A percentile compares a stretch with the other conserved stretches of the same genome.
These are phyloP conservation scores for Harmothoe impar DNA, from an alignment of 2,888 invertebrate genomes.

Conservation along the genomic window DNA sequence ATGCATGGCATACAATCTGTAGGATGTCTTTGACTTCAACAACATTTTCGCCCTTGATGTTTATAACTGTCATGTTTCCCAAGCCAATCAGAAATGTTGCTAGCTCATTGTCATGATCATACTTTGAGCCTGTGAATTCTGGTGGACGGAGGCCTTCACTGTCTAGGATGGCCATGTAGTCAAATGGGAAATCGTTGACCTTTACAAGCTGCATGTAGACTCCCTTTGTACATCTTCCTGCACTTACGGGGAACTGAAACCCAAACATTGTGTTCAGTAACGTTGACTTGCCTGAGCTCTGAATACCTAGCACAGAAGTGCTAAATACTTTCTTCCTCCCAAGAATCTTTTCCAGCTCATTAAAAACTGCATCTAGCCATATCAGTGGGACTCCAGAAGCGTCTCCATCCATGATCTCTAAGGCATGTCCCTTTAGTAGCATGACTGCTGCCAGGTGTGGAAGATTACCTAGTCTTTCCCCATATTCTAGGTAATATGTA, in stretches of 20 bases:
- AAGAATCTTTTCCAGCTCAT: neutral
- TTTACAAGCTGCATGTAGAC: constrained; percentile 60
- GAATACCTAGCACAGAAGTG: constrained; percentile 62
- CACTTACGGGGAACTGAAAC: constrained; percentile 62
- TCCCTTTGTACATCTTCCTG: constrained; percentile 64
- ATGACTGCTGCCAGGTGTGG: constrained; percentile 51
- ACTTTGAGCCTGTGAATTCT: neutral
- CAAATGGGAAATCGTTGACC: neutral
- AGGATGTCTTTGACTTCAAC: constrained; percentile 62
- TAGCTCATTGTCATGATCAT: constrained; percentile 52
- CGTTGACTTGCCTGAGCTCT: constrained; percentile 66
- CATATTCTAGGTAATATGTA: neutral
- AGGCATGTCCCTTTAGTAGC: constrained; percentile 46
- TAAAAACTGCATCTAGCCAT: constrained; percentile 57
- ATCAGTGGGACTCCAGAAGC: constrained; percentile 31
- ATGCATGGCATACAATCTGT: constrained; percentile 63
- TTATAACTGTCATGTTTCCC: constrained; percentile 61
- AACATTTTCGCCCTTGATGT: constrained; percentile 53
- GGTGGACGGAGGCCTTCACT: constrained; percentile 54
- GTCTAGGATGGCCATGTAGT: constrained; percentile 48
- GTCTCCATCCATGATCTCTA: constrained; percentile 65
- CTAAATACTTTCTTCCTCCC: constrained; percentile 61
- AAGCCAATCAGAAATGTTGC: constrained; percentile 61
- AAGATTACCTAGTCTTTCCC: neutral
- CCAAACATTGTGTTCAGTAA: constrained; percentile 66